Evolutionary conservation across 2,888 invertebrate genomes (phyloP).

Genomic region (Tuberolachnus salignus): DNA sequence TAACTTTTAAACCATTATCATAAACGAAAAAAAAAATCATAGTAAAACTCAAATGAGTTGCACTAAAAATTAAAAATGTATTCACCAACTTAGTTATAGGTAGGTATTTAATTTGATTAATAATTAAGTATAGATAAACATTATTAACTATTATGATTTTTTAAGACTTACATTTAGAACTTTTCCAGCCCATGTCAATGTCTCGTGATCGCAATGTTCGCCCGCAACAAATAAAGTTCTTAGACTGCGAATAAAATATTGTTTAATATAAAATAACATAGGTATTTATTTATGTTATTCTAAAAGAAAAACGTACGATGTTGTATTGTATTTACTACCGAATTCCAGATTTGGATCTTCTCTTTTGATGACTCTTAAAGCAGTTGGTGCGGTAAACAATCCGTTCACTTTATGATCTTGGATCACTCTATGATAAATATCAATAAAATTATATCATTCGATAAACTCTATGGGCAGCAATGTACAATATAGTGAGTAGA

Average conservation of each 20-base stretch:
- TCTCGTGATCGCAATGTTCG: conserved; percentile 91
- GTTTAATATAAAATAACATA: not conserved
- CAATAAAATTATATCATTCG: not conserved
- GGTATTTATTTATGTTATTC: not conserved
- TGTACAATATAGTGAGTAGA: not conserved
- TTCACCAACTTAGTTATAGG: no score
- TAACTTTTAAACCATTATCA: no score
- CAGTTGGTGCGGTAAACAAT: conserved; percentile 90
- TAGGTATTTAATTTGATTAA: not conserved
- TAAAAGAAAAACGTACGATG: conserved; percentile 65
- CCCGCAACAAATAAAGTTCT: conserved; percentile 79
- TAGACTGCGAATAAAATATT: conserved; percentile 60
- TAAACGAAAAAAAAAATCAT: no score
- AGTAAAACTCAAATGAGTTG: no score
- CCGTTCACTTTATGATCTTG: conserved; percentile 84
- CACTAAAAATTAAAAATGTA: not conserved
- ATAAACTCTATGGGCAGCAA: not conserved
- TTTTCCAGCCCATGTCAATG: conserved; percentile 77
- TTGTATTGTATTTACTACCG: conserved; percentile 74
- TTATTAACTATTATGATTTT: not conserved
- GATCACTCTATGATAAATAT: conserved; percentile 71
- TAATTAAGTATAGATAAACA: not conserved
- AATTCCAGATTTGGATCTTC: conserved; percentile 77
- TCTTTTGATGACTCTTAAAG: conserved; percentile 81
- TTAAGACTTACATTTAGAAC: conserved; percentile 67